Evolutionary conservation across 2,113 vertebrate species (phyloP).

Genomic region (Phainopepla nitens): DNA sequence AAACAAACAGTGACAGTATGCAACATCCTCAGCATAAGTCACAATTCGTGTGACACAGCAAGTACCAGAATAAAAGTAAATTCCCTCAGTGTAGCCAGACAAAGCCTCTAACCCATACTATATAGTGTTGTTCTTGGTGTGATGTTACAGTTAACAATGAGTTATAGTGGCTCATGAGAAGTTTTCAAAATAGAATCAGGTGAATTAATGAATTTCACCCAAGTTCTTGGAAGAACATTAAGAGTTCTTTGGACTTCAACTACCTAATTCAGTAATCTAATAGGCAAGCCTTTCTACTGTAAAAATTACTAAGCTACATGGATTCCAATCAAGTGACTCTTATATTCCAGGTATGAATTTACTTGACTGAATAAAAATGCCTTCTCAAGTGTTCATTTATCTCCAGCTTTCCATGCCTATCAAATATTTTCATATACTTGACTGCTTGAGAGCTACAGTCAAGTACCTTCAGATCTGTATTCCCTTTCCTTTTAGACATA

Average conservation of each 20-base stretch:
- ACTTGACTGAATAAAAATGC: not conserved
- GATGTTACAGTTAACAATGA: not conserved
- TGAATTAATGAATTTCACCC: not conserved
- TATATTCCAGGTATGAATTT: not conserved
- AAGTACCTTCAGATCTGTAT: not conserved
- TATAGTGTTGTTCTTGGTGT: not conserved
- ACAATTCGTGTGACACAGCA: not conserved
- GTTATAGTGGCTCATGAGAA: not conserved
- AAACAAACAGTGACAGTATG: slow-evolving; percentile 11
- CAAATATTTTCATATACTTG: not conserved
- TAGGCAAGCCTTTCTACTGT: not conserved
- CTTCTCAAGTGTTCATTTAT: not conserved
- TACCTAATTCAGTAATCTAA: not conserved
- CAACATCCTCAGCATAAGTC: not conserved
- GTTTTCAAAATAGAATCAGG: not conserved
- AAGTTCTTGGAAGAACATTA: not conserved
- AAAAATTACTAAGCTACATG: not conserved
- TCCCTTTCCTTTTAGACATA: not conserved
- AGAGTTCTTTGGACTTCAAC: not conserved
- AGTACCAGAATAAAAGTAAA: not conserved
- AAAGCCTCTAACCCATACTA: not conserved
- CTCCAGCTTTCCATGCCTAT: not conserved
- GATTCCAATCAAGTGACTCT: not conserved
- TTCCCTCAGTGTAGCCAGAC: not conserved
- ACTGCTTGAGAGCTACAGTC: not conserved